Evolutionary conservation across 2,797 vertebrate species (phyloP), one percentile per base, ranked within the genome.

Genomic region (Clarias pachynema): DNA sequence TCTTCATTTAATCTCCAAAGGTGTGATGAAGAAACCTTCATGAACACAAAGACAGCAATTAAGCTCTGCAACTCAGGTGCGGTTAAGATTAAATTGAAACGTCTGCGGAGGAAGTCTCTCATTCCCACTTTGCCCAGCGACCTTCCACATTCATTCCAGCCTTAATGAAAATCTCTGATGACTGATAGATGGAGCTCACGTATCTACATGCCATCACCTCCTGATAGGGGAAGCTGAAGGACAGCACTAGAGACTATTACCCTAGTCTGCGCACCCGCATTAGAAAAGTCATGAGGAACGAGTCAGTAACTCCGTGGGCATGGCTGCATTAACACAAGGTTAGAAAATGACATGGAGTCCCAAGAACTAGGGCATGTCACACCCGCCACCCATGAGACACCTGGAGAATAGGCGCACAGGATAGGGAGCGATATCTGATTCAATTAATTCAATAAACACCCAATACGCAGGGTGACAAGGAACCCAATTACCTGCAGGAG

Each of bases 141-240:
- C 88, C 86, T 88, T 83, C 81, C 84, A 73, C 88, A 86, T 79
- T 84, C 84, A 89, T 83, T 68, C 60, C 66, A 89, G 73, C 77
- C 77, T 79, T 89, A 87, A 89, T 89, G 85, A 89, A 87, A 88
- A 91, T 88, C 90, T 88, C 89, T 89, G 34, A 93, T 90, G 87
- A 57, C 31, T 85, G 87, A 83, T 79, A 84, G 78, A 86, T 81
- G 65, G 57, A 90, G 83, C 80, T 88, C 87, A 88, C 86, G 16
- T 87, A 87, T 84, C 84, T 87, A 82, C 88, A 89, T 86, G 83
- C 79, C 80, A 84, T 85, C 84, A 86, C 83, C 60, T 85, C 53
- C 69, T 53, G 60, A 83, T 66, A 57, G 69, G n/a, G 63, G 53
- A 81, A 79, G 24, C 53, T 84, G 86, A 84, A 87, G 86, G 86